Evolutionary conservation across 2,113 vertebrate species (phyloP).

Genomic region (Semnornis frantzii): DNA sequence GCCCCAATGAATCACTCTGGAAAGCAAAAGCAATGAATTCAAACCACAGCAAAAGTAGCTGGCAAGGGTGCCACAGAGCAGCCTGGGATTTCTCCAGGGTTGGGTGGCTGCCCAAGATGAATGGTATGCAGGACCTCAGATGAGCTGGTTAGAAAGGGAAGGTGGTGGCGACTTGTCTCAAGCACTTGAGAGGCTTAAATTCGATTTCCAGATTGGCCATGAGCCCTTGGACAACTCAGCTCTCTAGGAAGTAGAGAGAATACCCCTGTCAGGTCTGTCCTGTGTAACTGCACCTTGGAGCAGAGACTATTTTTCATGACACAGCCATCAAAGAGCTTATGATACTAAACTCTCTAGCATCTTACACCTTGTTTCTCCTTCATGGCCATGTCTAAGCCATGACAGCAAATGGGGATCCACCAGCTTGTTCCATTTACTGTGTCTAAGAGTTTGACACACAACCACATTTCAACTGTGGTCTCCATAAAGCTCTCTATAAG

Average conservation of each 20-base stretch:
- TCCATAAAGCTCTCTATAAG: background rate
- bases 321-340: background rate
- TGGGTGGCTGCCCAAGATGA: rapidly evolving
- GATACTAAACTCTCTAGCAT: background rate
- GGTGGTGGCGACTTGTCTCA: rapidly evolving
- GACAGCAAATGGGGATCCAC: background rate
- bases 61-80: background rate
- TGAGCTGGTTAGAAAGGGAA: background rate
- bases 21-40: background rate
- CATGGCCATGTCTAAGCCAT: background rate
- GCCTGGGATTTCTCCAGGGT: background rate
- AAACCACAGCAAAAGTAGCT: background rate
- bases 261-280: background rate
- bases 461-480: background rate
- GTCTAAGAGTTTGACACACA: background rate
- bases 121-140: background rate
- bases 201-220: background rate
- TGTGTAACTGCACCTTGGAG: background rate
- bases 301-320: background rate
- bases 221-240: background rate
- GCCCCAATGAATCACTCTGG: background rate
- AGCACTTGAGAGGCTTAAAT: background rate
- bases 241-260: background rate
- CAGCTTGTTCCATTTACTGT: background rate
- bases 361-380: background rate